These are phyloP conservation scores for Manis crassicaudata DNA, from an alignment of 2,797 vertebrate genomes.

Conservation along the genomic window DNA sequence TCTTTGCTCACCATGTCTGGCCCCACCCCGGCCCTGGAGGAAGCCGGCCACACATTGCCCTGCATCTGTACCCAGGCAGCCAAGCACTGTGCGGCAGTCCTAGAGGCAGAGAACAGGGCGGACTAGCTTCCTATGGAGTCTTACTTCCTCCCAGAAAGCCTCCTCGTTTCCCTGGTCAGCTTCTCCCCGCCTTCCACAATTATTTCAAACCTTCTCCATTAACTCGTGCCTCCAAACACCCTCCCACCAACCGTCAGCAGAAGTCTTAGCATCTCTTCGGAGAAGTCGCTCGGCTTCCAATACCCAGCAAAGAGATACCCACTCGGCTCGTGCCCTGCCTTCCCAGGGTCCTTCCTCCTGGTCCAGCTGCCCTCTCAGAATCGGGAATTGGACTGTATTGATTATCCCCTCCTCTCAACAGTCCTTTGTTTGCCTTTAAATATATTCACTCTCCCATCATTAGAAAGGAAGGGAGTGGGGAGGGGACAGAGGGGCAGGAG, in stretches of 20 bases:
- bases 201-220: background rate
- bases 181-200: background rate
- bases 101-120: background rate
- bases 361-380: no score
- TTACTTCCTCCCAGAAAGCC: background rate
- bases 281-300: background rate
- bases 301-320: background rate
- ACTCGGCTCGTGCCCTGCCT: rapidly evolving
- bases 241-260: no score
- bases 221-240: background rate
- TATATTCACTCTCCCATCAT: background rate
- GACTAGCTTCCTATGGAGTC: background rate
- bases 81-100: rapidly evolving
- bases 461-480: background rate
- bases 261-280: background rate
- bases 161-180: background rate
- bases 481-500: no score
- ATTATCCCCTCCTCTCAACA: background rate
- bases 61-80: background rate
- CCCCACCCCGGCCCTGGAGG: background rate
- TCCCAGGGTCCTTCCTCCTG: background rate
- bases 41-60: background rate
- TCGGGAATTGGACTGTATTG: no score
- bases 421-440: background rate
- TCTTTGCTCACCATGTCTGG: background rate